phyloP scores from a whole-genome alignment of 2,797 vertebrate genomes.

The Halcyon badia region DNA sequence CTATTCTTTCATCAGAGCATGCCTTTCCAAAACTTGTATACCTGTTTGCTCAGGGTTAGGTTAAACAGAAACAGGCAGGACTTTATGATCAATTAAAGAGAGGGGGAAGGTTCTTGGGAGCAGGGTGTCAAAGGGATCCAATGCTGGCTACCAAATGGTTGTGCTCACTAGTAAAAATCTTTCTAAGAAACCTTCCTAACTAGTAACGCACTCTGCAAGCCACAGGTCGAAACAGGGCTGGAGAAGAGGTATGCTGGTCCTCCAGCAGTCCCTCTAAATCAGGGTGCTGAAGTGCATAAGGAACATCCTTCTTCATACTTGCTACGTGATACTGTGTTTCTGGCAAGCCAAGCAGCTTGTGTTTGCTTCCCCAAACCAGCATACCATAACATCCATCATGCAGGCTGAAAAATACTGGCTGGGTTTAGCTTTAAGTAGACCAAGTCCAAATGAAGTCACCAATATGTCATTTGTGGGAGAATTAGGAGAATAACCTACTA shows the following conservation, averaged over 20 bases:
- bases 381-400: accelerated
- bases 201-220: not conserved
- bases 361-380: not conserved
- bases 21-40: not conserved
- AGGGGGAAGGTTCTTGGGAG: not conserved
- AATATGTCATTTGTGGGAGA: not conserved
- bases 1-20: not conserved
- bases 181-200: not conserved
- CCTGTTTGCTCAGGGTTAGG: not conserved
- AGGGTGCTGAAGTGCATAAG: not conserved
- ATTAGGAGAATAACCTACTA: not conserved
- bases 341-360: not conserved
- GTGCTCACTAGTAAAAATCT: not conserved
- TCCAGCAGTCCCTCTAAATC: not conserved
- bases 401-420: not conserved
- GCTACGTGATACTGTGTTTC: not conserved
- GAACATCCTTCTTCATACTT: not conserved
- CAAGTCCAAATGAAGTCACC: not conserved
- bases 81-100: not conserved
- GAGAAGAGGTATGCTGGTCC: not conserved
- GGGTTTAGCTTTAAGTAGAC: not conserved
- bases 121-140: not conserved
- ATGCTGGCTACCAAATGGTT: not conserved
- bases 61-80: not conserved
- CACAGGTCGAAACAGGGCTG: not conserved